Conservation (phyloP, 2,888 invertebrate genomes). For the Athalia circularis region DNA sequence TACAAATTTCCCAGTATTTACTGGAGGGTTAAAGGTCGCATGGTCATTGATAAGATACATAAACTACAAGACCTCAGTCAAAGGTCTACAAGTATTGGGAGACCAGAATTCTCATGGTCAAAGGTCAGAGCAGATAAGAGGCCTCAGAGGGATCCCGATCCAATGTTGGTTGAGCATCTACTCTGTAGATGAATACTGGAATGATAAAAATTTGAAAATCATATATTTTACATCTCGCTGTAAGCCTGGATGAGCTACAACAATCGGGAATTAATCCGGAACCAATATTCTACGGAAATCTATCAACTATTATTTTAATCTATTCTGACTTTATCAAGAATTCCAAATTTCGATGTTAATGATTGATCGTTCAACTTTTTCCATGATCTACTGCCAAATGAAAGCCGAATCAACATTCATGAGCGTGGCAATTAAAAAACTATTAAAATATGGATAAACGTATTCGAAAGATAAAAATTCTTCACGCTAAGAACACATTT, state of each 20-base stretch:
- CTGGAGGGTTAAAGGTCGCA: slow-evolving; percentile 14
- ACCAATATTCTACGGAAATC: not conserved
- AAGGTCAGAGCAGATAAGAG: slow-evolving; percentile 29
- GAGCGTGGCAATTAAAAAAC: too few relatives aligned
- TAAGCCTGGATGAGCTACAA: too few relatives aligned
- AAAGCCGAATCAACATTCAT: too few relatives aligned
- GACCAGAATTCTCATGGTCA: slow-evolving; percentile 34
- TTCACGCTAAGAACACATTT: too few relatives aligned
- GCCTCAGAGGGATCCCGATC: slow-evolving; percentile 20
- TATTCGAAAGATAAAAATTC: too few relatives aligned
- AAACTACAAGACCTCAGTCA: slow-evolving; percentile 29
- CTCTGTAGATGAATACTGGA: slow-evolving; percentile 8
- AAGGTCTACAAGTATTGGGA: slow-evolving; percentile 36
- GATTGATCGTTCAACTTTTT: not conserved
- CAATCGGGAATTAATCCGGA: not conserved
- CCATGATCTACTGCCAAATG: too few relatives aligned
- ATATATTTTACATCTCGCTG: not conserved
- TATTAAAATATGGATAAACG: too few relatives aligned
- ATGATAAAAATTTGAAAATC: not conserved
- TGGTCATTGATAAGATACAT: slow-evolving; percentile 17
- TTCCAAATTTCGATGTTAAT: not conserved
- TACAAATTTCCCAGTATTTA: slow-evolving; percentile 26
- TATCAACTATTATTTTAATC: not conserved
- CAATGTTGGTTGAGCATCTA: slow-evolving; percentile 33
- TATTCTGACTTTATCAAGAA: not conserved